Evolutionary conservation across 2,888 invertebrate species (phyloP).

Genomic region (Alloplasta piceator): DNA sequence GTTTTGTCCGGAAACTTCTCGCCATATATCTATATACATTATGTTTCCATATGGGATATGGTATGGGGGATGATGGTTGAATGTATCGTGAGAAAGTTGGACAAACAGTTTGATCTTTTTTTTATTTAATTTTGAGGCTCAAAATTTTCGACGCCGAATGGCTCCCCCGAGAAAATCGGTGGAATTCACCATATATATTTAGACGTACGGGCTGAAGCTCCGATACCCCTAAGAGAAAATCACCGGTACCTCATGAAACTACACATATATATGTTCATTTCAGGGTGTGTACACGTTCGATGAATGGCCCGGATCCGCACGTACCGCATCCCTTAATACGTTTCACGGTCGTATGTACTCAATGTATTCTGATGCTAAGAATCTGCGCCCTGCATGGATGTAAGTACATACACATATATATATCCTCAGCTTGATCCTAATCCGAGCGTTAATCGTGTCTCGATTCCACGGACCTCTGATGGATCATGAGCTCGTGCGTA

Average conservation of each 20-base stretch:
- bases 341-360: conserved; percentile 57
- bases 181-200: too few species aligned
- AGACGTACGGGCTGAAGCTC: conserved; percentile 48
- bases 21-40: too few species aligned
- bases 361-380: conserved; percentile 64
- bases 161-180: too few species aligned
- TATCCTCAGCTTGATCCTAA: conserved; percentile 78
- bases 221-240: conserved; percentile 59
- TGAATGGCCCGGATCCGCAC: conserved; percentile 56
- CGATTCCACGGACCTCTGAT: conserved; percentile 69
- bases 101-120: too few species aligned
- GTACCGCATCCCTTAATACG: conserved; percentile 64
- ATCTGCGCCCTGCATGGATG: conserved; percentile 68
- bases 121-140: too few species aligned
- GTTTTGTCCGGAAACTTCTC: too few species aligned
- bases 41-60: too few species aligned
- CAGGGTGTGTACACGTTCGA: conserved; percentile 41
- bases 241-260: conserved; percentile 30
- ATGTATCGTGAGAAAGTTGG: too few species aligned
- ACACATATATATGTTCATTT: conserved; percentile 5
- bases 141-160: too few species aligned
- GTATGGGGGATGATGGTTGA: too few species aligned
- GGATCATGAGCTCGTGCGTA: conserved; percentile 65
- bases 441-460: conserved; percentile 81
- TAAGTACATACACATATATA: conserved; percentile 5